Conservation (phyloP, 2,888 invertebrate genomes). For the Rhorus exstirpatorius region DNA sequence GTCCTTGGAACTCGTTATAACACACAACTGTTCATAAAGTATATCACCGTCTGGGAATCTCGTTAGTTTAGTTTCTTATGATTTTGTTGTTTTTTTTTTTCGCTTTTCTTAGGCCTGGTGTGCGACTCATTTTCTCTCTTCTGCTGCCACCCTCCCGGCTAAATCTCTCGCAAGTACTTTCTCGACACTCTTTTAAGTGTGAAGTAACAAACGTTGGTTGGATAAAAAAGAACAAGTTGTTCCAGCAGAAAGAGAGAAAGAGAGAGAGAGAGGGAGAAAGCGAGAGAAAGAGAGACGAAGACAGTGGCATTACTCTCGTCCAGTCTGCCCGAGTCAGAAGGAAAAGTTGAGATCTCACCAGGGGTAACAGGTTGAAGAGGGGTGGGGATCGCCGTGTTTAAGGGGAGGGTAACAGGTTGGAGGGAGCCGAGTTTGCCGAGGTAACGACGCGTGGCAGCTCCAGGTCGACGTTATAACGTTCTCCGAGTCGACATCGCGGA, state of each 20-base stretch:
- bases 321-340: conserved; percentile 55
- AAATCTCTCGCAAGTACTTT: conserved; percentile 53
- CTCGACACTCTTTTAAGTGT: conserved; percentile 56
- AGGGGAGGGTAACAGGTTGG: conserved; percentile 55
- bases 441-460: conserved; percentile 63
- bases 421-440: conserved; percentile 52
- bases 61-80: conserved; percentile 49
- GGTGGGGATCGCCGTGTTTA: conserved; percentile 38
- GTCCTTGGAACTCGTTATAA: conserved; percentile 44
- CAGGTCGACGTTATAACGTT: conserved; percentile 44
- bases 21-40: conserved; percentile 41
- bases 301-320: conserved; percentile 56
- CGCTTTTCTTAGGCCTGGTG: conserved; percentile 29
- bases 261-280: conserved; percentile 12
- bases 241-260: conserved; percentile 6
- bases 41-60: conserved; percentile 39
- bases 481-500: conserved; percentile 16
- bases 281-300: conserved; percentile 12
- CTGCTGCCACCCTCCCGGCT: conserved; percentile 20
- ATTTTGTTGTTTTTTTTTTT: conserved; percentile 25
- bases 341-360: conserved; percentile 62
- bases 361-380: conserved; percentile 61
- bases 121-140: conserved; percentile 54
- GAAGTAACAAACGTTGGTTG: conserved; percentile 63
- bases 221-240: conserved; percentile 56